A percentile compares a stretch with the other conserved stretches of the same genome.
These are phyloP conservation scores for Anarhynchus alexandrinus DNA, from an alignment of 2,113 vertebrate genomes.

Conservation along the genomic window DNA sequence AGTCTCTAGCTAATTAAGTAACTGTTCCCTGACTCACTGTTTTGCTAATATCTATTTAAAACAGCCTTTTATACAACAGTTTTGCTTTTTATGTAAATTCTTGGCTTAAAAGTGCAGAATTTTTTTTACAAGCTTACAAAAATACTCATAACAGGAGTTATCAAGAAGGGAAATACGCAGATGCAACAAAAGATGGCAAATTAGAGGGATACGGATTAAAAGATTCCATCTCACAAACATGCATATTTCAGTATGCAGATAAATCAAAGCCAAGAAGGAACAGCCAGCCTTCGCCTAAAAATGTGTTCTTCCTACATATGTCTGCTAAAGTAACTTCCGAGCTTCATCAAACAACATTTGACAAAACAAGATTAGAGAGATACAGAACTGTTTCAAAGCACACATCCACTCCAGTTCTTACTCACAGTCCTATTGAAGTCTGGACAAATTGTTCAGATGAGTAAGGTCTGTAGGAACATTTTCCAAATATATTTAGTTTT, in stretches of 20 bases:
- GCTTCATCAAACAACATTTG: not conserved
- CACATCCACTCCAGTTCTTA: not conserved
- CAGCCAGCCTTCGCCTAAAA: not conserved
- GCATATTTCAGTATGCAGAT: not conserved
- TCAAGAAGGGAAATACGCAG: not conserved
- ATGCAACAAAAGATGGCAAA: constrained; percentile 33
- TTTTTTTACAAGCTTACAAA: not conserved
- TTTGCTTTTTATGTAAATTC: not conserved
- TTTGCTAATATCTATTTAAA: constrained; percentile 18
- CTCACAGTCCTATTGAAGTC: not conserved
- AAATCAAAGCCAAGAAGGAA: constrained; percentile 39
- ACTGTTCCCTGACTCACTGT: constrained; percentile 32
- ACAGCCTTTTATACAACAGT: constrained; percentile 15
- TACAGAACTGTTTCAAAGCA: not conserved
- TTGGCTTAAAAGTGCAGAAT: constrained; percentile 18
- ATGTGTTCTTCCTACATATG: not conserved
- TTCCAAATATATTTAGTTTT: not conserved
- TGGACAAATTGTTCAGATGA: not conserved
- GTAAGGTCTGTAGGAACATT: not conserved
- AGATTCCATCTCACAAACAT: not conserved
- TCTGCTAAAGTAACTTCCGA: not conserved
- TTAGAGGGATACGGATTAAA: constrained; percentile 1
- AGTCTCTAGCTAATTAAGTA: constrained; percentile 19
- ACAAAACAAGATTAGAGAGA: constrained; percentile 21
- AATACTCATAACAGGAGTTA: not conserved